Evolutionary conservation across 2,113 vertebrate genomes (phyloP), one percentile per base, ranked within the genome.

Genomic region (Donacobius atricapilla): DNA sequence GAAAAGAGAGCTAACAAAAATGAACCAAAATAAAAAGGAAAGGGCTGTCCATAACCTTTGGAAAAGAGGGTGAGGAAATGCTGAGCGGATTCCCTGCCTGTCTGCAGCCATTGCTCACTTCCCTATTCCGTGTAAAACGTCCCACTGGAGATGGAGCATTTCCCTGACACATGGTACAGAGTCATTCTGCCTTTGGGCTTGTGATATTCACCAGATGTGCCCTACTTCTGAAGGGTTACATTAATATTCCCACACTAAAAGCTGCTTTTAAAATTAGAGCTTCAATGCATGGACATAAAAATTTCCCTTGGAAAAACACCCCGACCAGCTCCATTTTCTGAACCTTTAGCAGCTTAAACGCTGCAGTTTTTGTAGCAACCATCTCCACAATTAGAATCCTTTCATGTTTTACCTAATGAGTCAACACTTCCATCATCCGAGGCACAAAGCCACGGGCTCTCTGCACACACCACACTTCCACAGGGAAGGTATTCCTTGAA

Each of bases 171-270:
- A 89, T 91, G 94, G 86, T 13, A 85, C 45, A 37, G 75, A 95
- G 75, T 70, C 92, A 89, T 92, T 75, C 60, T 11, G 81, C 92
- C 84, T 96, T 86, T 57, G 76, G 94, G 87, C 85, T 79, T 15
- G 63, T 64, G 65, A 83, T 65, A 75, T 4, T 91, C 93, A 96
- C 92, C 93, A 89, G 91, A 96, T 94, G 92, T 92, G 94, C 78
- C 93, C 90, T 84, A 92, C 8, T 94, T 96, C 95, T 90, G 92
- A 94, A 93, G 91, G 82, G 96, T 90, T 94, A 89, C 86, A 65
- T 94, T 95, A 70, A 85, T 91, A 90, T 83, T 91, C 82, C 85
- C 78, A 58, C 81, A 76, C 45, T 60, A 86, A 95, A 94, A 96
- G 93, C 93, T 72, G 75, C 82, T 91, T 93, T 89, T 51, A 83